phyloP scores from a whole-genome alignment of 2,797 vertebrate species.

The Urocyon cinereoargenteus region DNA sequence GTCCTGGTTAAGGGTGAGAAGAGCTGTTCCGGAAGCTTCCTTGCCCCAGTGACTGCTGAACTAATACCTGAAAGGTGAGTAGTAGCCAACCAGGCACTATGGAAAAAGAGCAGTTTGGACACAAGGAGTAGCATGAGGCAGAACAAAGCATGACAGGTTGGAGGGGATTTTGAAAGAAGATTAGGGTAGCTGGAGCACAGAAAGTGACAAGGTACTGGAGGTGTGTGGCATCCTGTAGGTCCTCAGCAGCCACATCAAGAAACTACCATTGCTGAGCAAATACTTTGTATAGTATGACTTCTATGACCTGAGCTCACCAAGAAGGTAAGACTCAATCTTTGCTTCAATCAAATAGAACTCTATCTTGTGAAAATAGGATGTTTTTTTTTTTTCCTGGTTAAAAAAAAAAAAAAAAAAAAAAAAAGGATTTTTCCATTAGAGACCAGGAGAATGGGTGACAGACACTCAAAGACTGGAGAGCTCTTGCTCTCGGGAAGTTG shows the following conservation, averaged over 20 bases:
- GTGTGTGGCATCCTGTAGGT: background rate
- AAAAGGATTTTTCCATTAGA: background rate
- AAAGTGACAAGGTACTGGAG: background rate
- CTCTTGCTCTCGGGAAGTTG: background rate
- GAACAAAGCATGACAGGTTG: background rate
- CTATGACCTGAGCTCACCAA: background rate
- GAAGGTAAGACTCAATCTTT: background rate
- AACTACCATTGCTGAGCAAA: background rate
- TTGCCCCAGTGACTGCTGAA: background rate
- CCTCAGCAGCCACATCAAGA: background rate
- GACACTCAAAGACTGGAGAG: background rate
- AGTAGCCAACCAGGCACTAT: background rate
- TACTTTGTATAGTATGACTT: background rate
- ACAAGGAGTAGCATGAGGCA: rapidly evolving
- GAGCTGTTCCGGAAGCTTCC: background rate
- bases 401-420: background rate
- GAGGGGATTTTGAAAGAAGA: background rate
- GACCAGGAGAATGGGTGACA: background rate
- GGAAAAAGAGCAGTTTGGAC: background rate
- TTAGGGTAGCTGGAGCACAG: rapidly evolving
- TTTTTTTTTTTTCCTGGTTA: background rate
- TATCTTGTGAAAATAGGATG: background rate
- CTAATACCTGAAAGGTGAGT: background rate
- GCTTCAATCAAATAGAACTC: background rate
- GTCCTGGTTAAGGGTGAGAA: background rate